Evolutionary conservation across 2,888 invertebrate genomes (phyloP).

Genomic region (Amiota minor): DNA sequence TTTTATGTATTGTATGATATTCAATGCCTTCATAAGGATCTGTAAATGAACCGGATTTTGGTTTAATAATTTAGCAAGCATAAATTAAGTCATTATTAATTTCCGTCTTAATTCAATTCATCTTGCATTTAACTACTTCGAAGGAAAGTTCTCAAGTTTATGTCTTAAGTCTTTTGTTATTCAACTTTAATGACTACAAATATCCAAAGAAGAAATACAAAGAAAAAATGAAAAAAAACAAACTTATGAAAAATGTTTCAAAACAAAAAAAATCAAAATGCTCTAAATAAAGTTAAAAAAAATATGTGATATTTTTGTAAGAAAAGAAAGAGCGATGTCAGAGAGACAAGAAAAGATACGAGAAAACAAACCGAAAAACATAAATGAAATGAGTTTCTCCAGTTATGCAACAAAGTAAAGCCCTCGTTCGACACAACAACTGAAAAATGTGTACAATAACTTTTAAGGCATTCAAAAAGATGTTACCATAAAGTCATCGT

Average conservation of each 20-base stretch:
- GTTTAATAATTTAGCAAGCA: slow-evolving; percentile 16
- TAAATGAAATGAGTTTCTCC: slow-evolving; percentile 54
- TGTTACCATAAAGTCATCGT: slow-evolving; percentile 55
- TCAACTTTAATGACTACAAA: slow-evolving; percentile 3
- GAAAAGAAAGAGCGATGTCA: slow-evolving; percentile 41
- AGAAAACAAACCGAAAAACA: slow-evolving; percentile 16
- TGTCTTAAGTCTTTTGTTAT: slow-evolving; percentile 53
- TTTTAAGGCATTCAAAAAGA: slow-evolving; percentile 46
- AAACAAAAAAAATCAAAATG: slow-evolving; percentile 47
- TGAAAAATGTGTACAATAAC: slow-evolving; percentile 54
- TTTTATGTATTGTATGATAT: slow-evolving; percentile 45
- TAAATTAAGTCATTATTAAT: slow-evolving; percentile 56
- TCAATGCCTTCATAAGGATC: slow-evolving; percentile 17
- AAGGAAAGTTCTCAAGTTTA: slow-evolving; percentile 63
- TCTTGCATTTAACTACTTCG: slow-evolving; percentile 20
- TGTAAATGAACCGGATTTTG: slow-evolving; percentile 39
- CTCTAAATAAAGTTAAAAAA: slow-evolving; percentile 57
- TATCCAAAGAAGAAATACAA: not conserved
- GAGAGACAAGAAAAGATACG: slow-evolving; percentile 32
- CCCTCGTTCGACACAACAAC: slow-evolving; percentile 56
- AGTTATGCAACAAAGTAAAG: slow-evolving; percentile 62
- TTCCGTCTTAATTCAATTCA: slow-evolving; percentile 33
- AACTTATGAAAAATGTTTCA: not conserved
- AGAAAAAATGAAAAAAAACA: not conserved
- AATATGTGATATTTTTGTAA: too few species aligned